Evolutionary conservation across 2,797 vertebrate species (phyloP), one percentile per base, ranked within the genome.

Genomic region (Mormyrus proboscirostris): DNA sequence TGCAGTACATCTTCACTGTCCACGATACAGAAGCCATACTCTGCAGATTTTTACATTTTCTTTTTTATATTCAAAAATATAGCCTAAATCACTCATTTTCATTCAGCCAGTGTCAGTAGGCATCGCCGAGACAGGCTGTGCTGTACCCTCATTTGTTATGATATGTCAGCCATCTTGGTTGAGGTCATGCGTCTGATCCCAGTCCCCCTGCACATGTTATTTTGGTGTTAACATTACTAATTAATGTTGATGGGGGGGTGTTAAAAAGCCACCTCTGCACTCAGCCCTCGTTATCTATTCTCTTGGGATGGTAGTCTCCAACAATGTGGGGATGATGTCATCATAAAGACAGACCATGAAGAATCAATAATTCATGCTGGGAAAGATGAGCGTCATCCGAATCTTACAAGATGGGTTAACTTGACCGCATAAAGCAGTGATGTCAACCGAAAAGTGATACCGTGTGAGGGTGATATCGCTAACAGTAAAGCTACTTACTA

Each of bases 171-270:
- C 55, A 1, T 55, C 50, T 33, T n/a, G 47, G 29, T 49, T 49
- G 29, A 88, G 51, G 65, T 88, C 88, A 82, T 55, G 50, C 49
- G 49, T 53, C 50, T 88, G 55, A 25, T 51, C 41, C 41, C 57
- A n/a, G 25, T n/a, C 29, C 29, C n/a, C 50, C 19, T n/a, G 49
- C 50, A 59, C n/a, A n/a, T 55, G 69, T 79, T 50, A 88, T 57
- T 73, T 38, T 83, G 19, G 16, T 57, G 73, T 88, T 88, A 88
- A 88, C 73, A 79, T 88, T 88, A 88, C 76, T 88, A 59, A 88
- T 88, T 82, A 82, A 88, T 88, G 88, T 88, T 83, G 88, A 55
- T 41, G 33, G 69, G 14, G 7, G 4, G 47, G 47, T 16, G 88
- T 29, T 41, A 22, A 29, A 6, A 79, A 55, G 85, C 25, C 25